These are phyloP conservation scores for Escarpia spicata DNA, from an alignment of 2,888 invertebrate genomes.

Conservation along the genomic window DNA sequence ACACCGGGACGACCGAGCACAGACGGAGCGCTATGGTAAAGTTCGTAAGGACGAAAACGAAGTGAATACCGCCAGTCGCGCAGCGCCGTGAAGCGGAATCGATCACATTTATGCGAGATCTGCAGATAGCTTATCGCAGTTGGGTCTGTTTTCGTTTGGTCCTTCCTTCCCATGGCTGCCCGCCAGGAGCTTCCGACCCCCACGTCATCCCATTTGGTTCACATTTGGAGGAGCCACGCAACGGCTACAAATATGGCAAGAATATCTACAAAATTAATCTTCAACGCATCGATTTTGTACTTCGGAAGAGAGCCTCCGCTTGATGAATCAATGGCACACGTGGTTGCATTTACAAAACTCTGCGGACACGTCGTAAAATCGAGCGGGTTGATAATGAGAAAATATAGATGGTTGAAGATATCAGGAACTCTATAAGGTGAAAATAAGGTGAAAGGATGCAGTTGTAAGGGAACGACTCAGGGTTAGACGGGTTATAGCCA, in stretches of 20 bases:
- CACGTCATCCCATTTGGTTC: background rate
- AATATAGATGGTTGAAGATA: constrained; percentile 6
- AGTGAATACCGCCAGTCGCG: background rate
- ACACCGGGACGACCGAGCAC: background rate
- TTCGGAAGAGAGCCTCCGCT: background rate
- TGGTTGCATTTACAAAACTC: background rate
- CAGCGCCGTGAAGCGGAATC: background rate
- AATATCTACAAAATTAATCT: background rate
- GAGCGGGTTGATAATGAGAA: background rate
- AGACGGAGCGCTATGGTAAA: background rate
- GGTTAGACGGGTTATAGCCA: too few species aligned
- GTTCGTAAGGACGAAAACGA: background rate
- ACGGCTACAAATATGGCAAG: constrained; percentile 2
- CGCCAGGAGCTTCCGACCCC: background rate
- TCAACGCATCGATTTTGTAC: background rate
- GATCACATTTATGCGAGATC: constrained; percentile 8
- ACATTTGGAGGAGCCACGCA: background rate
- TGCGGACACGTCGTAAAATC: background rate
- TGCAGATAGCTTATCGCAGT: constrained; percentile 4
- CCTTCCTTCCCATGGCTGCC: background rate
- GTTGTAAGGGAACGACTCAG: background rate
- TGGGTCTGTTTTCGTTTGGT: constrained; percentile 8
- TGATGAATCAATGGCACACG: background rate
- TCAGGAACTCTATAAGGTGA: background rate
- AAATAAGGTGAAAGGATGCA: background rate